phyloP scores from a whole-genome alignment of 1,140 invertebrate species.

The Hyposmocoma kahamanoa region DNA sequence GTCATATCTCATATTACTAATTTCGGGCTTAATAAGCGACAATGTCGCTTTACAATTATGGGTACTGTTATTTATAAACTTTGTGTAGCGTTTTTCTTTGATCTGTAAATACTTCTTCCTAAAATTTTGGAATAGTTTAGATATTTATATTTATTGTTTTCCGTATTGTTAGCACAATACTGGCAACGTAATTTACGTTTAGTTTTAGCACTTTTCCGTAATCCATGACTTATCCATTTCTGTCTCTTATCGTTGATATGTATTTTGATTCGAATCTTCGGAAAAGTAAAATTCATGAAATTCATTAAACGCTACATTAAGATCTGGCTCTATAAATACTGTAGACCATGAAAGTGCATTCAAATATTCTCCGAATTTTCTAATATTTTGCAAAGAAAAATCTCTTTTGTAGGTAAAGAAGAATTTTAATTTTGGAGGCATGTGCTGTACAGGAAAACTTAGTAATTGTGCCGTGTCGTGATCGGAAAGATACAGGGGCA shows the following conservation, averaged over 20 bases:
- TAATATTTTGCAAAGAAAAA: background rate
- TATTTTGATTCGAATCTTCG: conserved; percentile 1
- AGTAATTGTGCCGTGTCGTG: conserved; percentile 2
- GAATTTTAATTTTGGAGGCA: too few species aligned
- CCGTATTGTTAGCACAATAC: background rate
- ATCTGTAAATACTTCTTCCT: background rate
- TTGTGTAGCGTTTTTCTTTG: background rate
- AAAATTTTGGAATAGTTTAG: background rate
- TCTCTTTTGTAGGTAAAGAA: conserved; percentile 1
- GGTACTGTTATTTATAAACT: background rate
- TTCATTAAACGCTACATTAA: background rate
- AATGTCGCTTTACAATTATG: background rate
- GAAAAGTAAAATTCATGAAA: conserved; percentile 1
- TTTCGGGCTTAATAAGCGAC: background rate
- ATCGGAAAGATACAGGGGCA: background rate
- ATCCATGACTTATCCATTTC: background rate
- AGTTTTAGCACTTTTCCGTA: background rate
- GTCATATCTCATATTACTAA: background rate
- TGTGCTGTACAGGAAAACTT: background rate
- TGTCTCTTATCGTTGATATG: background rate
- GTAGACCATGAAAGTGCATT: background rate
- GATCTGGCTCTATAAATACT: background rate
- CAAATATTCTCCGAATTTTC: background rate
- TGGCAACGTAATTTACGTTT: background rate
- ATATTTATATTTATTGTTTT: background rate